Percentiles rank a stretch among this genome's conserved stretches.
phyloP scores from a whole-genome alignment of 2,888 invertebrate genomes.

The Agrotis segetum region DNA sequence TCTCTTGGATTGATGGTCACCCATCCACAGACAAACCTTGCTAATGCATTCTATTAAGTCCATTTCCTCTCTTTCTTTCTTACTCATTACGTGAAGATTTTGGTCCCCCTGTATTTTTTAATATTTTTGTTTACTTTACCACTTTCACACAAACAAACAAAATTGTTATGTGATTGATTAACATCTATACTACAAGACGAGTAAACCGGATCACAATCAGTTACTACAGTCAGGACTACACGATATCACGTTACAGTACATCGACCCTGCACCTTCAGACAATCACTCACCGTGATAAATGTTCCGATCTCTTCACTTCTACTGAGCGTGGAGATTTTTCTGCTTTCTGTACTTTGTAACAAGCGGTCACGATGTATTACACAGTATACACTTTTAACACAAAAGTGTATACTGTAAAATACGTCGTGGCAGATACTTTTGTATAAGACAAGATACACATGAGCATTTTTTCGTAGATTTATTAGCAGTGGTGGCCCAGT shows the following conservation, averaged over 20 bases:
- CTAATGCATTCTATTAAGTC: no score
- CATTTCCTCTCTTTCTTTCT: no score
- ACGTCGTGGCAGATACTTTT: not conserved
- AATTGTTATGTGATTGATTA: not conserved
- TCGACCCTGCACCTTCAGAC: slow-evolving; percentile 25
- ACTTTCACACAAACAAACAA: not conserved
- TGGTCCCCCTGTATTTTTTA: no score
- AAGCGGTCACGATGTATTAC: not conserved
- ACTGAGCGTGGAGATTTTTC: slow-evolving; percentile 27
- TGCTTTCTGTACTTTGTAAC: slow-evolving; percentile 9
- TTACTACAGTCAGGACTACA: not conserved
- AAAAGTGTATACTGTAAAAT: not conserved
- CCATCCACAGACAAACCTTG: no score
- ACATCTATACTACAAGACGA: not conserved
- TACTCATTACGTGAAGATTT: no score
- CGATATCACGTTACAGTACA: slow-evolving; percentile 23
- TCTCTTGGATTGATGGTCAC: no score
- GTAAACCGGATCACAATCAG: slow-evolving; percentile 13
- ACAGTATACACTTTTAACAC: no score
- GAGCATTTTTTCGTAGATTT: no score
- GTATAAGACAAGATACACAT: no score
- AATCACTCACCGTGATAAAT: slow-evolving; percentile 57
- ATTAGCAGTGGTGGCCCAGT: no score
- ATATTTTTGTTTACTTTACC: not conserved
- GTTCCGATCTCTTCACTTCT: slow-evolving; percentile 15